Conservation (phyloP, 2,888 invertebrate genomes). For the Catonia carolina region DNA sequence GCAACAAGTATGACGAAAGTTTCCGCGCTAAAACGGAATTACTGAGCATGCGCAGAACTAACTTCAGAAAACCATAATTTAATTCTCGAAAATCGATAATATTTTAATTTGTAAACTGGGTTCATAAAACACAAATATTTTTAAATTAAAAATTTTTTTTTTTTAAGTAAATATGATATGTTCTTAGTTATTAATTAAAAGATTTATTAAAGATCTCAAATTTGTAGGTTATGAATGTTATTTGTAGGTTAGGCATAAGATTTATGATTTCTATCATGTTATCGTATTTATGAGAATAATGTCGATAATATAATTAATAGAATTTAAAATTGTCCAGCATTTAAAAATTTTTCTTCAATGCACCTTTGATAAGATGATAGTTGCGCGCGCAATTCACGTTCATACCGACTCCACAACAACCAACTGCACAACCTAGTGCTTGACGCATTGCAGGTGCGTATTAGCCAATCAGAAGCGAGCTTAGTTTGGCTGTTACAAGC, state of each 20-base stretch:
- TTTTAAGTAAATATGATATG: not conserved
- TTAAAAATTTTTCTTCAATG: conserved; percentile 4
- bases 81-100: not conserved
- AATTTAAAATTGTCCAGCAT: not conserved
- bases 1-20: conserved; percentile 10
- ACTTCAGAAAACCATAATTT: not conserved
- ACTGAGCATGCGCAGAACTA: conserved; percentile 1
- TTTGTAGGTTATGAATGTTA: not conserved
- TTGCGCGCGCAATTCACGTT: conserved; percentile 3
- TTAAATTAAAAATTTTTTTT: not conserved
- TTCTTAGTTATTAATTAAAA: not conserved
- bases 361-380: not conserved
- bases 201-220: no score
- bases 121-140: not conserved
- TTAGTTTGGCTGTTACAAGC: conserved; percentile 42
- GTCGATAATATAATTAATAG: no score
- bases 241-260: not conserved
- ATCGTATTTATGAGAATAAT: no score
- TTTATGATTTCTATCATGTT: no score
- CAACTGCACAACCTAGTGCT: conserved; percentile 32
- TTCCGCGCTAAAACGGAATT: conserved; percentile 4
- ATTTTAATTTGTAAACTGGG: not conserved
- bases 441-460: conserved; percentile 39
- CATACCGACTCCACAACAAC: not conserved
- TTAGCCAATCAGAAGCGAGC: conserved; percentile 63